These are phyloP conservation scores for Andrena bucephala DNA, from an alignment of 2,888 invertebrate species.

Conservation along the genomic window DNA sequence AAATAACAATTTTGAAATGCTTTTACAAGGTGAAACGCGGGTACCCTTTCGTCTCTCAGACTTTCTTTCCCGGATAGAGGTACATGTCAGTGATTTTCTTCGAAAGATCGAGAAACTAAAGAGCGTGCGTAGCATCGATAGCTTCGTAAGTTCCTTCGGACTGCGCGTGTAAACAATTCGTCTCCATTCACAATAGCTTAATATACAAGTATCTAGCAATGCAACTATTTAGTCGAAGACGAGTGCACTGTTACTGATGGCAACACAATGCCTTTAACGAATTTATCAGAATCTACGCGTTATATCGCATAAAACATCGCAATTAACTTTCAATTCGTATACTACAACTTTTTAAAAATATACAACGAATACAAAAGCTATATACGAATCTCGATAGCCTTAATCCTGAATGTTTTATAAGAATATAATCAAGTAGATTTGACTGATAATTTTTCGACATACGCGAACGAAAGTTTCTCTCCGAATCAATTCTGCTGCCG, in stretches of 20 bases:
- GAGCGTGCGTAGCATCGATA: slow-evolving; percentile 13
- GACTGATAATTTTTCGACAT: slow-evolving; percentile 10
- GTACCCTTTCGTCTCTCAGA: slow-evolving; percentile 41
- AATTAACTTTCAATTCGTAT: slow-evolving; percentile 39
- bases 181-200: slow-evolving; percentile 7
- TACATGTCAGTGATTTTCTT: slow-evolving; percentile 11
- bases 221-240: neutral
- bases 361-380: slow-evolving; percentile 48
- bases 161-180: slow-evolving; percentile 17
- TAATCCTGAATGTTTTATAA: slow-evolving; percentile 37
- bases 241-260: slow-evolving; percentile 20
- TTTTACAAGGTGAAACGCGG: slow-evolving; percentile 32
- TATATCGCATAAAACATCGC: slow-evolving; percentile 39
- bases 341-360: slow-evolving; percentile 43
- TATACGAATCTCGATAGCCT: slow-evolving; percentile 25
- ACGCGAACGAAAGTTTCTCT: slow-evolving; percentile 23
- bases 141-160: slow-evolving; percentile 20
- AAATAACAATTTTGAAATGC: slow-evolving; percentile 24
- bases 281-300: slow-evolving; percentile 44
- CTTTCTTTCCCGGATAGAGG: slow-evolving; percentile 26
- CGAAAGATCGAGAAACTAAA: slow-evolving; percentile 32
- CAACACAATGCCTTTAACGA: slow-evolving; percentile 38
- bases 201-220: slow-evolving; percentile 18
- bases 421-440: slow-evolving; percentile 1
- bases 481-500: slow-evolving; percentile 7